Evolutionary conservation across 2,888 invertebrate species (phyloP), one percentile per base, ranked within the genome.

Genomic region (Eretmocerus hayati): DNA sequence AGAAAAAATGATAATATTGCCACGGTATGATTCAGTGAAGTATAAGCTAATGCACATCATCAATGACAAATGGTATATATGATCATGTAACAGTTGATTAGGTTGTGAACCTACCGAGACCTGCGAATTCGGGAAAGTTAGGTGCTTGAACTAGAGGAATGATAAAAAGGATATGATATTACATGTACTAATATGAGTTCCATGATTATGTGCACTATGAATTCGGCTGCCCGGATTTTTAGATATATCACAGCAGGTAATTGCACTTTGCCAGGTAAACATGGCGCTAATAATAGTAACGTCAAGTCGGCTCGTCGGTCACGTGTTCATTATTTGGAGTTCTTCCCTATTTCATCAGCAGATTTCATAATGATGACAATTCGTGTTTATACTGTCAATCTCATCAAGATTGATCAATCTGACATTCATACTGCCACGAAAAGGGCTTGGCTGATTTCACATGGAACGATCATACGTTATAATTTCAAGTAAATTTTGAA

Each of bases 81-180:
- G n/a, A 56, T 58, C 43, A 56, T 59, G 59, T 62, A 56, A 61
- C 65, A 65, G 64, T 65, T 66, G 69, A 69, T 48, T 67, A 70
- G 66, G 66, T 66, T 68, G 68, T 68, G 65, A 72, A 78, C 78
- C 73, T 79, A 79, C 78, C 79, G 75, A 79, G 73, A 70, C 74
- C 75, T 73, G 77, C 77, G 64, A 78, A 76, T 73, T 76, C 76
- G 73, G 78, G 77, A 74, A 77, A 78, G 72, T 77, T 74, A 72
- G 77, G 78, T 75, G 78, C 78, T 73, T 77, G 77, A 73, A 79
- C 79, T 79, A 73, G 67, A 73, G 67, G 70, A 65, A 62, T 63
- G 70, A 72, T 65, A 71, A 62, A 69, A 69, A 71, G 59, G 67
- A 48, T 62, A 69, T 68, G 67, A 66, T 58, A 69, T 67, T 66